Evolutionary conservation across 2,797 vertebrate species (phyloP), one percentile per base, ranked within the genome.

Genomic region (Petrocephalus sullivani): DNA sequence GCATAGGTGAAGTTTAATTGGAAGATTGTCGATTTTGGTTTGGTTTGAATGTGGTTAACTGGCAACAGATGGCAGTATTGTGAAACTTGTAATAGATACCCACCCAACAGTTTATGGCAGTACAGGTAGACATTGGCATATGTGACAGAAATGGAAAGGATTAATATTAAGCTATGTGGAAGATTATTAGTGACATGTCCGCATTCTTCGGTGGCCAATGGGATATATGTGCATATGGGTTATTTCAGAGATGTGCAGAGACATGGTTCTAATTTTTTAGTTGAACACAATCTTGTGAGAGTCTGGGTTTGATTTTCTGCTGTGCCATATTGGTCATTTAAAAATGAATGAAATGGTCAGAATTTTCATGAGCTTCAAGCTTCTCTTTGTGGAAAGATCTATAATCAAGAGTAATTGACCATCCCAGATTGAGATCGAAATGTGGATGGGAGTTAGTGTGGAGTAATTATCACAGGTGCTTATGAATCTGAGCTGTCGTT

Each of bases 61-160:
- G 87, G 87, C 87, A 75, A 78, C 87, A 58, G 81, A 87, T 78
- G 46, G 49, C 67, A 21, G 67, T 56, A 67, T 75, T 54, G 78
- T 60, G 82, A 81, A 78, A 88, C 81, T 56, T 23, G 33, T 64
- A 33, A 10, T 28, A 46, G 41, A 49, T 81, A 81, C 8, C 19
- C 19, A 81, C 41, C 71, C 19, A 41, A 49, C 41, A 21, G 41
- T 81, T 81, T 81, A 16, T 6, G 2, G 75, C 75, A 21, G 49
- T 81, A 21, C 75, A 81, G 41, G 75, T 49, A 81, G 49, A 81
- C 75, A 19, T 33, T 49, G 75, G 19, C 75, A 49, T 21, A 49
- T 46, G 71, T 19, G 7, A 46, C 37, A 46, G 7, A 46, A 9
- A 78, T 3, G 6, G 37, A 19, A 81, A 81, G 19, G 41, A 81